A percentile compares a stretch with the other conserved stretches of the same genome.
Evolutionary conservation across 2,888 invertebrate species (phyloP).

Genomic region (Bombyx huttoni): DNA sequence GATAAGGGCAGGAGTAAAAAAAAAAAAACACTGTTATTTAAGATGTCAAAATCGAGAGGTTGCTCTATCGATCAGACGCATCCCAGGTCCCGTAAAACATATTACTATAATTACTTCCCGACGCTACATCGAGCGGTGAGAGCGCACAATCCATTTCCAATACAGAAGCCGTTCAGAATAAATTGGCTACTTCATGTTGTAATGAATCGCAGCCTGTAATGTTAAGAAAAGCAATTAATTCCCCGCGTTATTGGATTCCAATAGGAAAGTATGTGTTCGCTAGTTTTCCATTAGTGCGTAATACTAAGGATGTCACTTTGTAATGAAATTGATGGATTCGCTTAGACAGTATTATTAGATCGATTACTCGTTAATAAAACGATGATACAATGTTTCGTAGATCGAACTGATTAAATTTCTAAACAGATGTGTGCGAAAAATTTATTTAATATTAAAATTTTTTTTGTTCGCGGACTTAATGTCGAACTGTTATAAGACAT

Average conservation of each 20-base stretch:
- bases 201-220: not conserved
- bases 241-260: conserved; percentile 13
- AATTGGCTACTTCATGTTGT: not conserved
- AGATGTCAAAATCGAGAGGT: too few relatives aligned
- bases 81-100: not conserved
- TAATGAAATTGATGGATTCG: not conserved
- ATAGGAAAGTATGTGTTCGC: conserved; percentile 6
- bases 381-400: too few relatives aligned
- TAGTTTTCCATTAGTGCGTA: conserved; percentile 10
- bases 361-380: too few relatives aligned
- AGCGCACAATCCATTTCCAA: not conserved
- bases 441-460: too few relatives aligned
- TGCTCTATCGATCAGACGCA: too few relatives aligned
- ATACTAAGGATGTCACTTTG: not conserved
- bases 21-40: too few relatives aligned
- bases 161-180: not conserved
- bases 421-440: too few relatives aligned
- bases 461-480: too few relatives aligned
- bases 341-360: not conserved
- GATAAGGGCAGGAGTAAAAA: too few relatives aligned
- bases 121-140: not conserved
- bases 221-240: conserved; percentile 5
- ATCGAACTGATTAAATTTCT: too few relatives aligned
- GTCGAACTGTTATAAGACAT: too few relatives aligned
- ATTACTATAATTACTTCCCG: not conserved